Evolutionary conservation across 2,888 invertebrate genomes (phyloP).

Genomic region (Cryptophagus acutangulus): DNA sequence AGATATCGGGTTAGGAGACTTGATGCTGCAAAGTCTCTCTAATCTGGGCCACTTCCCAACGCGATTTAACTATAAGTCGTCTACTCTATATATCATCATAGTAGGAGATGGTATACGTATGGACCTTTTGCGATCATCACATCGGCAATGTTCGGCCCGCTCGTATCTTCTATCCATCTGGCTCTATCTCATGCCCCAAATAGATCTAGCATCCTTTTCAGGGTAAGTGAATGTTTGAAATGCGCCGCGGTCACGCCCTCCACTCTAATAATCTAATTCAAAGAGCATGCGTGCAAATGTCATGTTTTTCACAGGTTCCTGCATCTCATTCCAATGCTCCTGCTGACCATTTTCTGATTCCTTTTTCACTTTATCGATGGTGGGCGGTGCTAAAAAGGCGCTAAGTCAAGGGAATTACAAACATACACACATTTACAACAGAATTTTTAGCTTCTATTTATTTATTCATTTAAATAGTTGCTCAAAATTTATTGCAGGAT

Average conservation of each 20-base stretch:
- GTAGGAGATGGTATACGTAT: slow-evolving; percentile 36
- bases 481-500: too few species aligned
- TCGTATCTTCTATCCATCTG: slow-evolving; percentile 30
- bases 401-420: slow-evolving; percentile 48
- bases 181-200: slow-evolving; percentile 20
- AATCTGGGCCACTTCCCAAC: slow-evolving; percentile 72
- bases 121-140: slow-evolving; percentile 36
- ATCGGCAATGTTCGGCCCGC: slow-evolving; percentile 38
- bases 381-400: slow-evolving; percentile 43
- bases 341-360: slow-evolving; percentile 23
- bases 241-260: too few species aligned
- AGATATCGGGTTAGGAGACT: slow-evolving; percentile 58
- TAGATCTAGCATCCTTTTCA: too few species aligned
- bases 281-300: slow-evolving; percentile 41
- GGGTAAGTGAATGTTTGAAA: too few species aligned
- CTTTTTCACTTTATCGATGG: slow-evolving; percentile 38
- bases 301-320: slow-evolving; percentile 26
- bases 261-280: slow-evolving; percentile 29
- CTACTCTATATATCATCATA: slow-evolving; percentile 68
- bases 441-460: too few species aligned
- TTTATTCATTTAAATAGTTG: too few species aligned
- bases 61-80: slow-evolving; percentile 70
- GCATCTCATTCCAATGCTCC: slow-evolving; percentile 20
- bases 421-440: slow-evolving; percentile 26
- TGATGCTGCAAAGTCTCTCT: slow-evolving; percentile 54